phyloP scores from a whole-genome alignment of 2,113 vertebrate species.

The Vulpes ferrilata region DNA sequence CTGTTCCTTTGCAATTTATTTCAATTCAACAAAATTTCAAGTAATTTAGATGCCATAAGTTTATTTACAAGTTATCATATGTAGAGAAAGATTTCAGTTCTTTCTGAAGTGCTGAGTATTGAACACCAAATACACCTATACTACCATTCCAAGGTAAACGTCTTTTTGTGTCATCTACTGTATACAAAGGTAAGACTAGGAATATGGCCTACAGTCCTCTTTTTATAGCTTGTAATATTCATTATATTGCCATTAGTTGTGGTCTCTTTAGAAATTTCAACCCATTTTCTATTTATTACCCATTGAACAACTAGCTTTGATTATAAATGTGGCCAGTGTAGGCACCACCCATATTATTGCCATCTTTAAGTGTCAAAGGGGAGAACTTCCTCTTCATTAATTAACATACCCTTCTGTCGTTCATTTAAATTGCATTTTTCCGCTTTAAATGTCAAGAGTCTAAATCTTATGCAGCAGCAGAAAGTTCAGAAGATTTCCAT shows the following conservation, averaged over 20 bases:
- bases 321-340: neutral
- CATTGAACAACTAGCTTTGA: conserved; percentile 23
- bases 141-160: neutral
- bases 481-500: conserved; percentile 44
- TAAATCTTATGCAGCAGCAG: conserved; percentile 35
- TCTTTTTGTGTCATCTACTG: neutral
- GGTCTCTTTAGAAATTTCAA: neutral
- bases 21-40: conserved; percentile 18
- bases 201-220: neutral
- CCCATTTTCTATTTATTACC: neutral
- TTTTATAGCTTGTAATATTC: neutral
- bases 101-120: neutral
- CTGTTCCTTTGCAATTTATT: neutral
- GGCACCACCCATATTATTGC: neutral
- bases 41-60: neutral
- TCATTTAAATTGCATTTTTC: conserved; percentile 54
- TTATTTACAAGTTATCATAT: neutral
- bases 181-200: neutral
- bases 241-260: neutral
- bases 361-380: neutral
- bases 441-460: conserved; percentile 66
- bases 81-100: neutral
- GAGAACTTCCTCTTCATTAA: conserved; percentile 54
- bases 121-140: neutral
- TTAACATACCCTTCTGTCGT: conserved; percentile 17